These are phyloP conservation scores for Leptopilina clavipes DNA, from an alignment of 1,140 invertebrate species.

Conservation along the genomic window DNA sequence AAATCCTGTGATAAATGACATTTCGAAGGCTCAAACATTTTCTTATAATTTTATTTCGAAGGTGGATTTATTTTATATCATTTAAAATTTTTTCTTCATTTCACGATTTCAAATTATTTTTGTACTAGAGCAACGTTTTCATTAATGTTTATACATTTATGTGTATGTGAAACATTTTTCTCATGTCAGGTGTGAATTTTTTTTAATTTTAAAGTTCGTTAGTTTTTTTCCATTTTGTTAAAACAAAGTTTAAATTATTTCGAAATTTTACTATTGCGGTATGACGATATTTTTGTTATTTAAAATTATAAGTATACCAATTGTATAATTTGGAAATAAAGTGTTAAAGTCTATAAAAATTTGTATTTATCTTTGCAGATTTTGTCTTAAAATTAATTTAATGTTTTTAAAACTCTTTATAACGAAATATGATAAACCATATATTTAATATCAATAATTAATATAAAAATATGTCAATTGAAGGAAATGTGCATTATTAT, in stretches of 20 bases:
- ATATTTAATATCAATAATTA: too few relatives aligned
- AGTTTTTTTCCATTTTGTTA: neutral
- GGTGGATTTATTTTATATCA: neutral
- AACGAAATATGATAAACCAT: too few relatives aligned
- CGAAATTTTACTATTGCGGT: neutral
- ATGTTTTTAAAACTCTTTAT: too few relatives aligned
- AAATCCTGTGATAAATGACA: slow-evolving; percentile 7
- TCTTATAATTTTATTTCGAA: neutral
- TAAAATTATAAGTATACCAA: too few relatives aligned
- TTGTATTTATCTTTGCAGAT: too few relatives aligned
- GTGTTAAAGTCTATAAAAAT: too few relatives aligned
- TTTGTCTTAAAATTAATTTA: too few relatives aligned
- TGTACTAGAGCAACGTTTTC: neutral
- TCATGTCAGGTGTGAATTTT: neutral
- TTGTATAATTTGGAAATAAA: too few relatives aligned
- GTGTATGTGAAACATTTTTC: neutral
- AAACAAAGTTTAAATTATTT: slow-evolving; percentile 1
- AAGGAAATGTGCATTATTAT: too few relatives aligned
- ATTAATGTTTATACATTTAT: neutral
- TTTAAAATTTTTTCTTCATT: neutral
- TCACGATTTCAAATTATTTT: neutral
- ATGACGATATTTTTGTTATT: too few relatives aligned
- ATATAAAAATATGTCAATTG: too few relatives aligned
- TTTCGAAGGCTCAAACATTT: neutral
- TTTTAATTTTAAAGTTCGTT: neutral